A percentile compares a stretch with the other conserved stretches of the same genome.
These are phyloP conservation scores for Machaerirhynchus nigripectus DNA, from an alignment of 2,113 vertebrate genomes.

Conservation along the genomic window DNA sequence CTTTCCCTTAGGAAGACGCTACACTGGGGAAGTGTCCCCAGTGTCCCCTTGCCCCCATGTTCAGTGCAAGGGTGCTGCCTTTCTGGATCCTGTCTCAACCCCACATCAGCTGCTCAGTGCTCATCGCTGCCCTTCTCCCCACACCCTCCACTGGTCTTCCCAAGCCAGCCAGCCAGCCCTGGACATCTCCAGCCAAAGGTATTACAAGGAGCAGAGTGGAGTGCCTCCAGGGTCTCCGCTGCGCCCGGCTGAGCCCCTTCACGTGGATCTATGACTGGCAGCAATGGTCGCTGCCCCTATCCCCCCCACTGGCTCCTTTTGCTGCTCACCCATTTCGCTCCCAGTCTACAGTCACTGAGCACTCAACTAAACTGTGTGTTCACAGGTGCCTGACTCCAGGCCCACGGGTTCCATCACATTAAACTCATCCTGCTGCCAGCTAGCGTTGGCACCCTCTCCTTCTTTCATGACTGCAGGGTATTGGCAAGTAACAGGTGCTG, in stretches of 20 bases:
- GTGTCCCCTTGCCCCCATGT: not conserved
- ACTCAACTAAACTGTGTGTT: not conserved
- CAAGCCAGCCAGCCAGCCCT: not conserved
- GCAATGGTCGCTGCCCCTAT: not conserved
- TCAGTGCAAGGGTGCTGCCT: conserved; percentile 15
- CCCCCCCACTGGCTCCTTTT: not conserved
- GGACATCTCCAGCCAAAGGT: not conserved
- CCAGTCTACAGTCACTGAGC: not conserved
- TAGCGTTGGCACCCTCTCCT: not conserved
- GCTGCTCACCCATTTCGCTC: not conserved
- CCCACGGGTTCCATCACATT: not conserved
- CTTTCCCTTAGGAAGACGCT: conserved; percentile 61
- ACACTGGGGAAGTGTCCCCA: conserved; percentile 19
- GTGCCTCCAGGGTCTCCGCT: not conserved
- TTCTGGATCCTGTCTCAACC: conserved; percentile 8
- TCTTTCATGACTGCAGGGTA: not conserved
- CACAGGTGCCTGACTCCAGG: not conserved
- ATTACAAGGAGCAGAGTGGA: not conserved
- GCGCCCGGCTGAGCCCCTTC: not conserved
- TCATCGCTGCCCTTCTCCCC: not conserved
- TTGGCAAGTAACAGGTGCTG: not conserved
- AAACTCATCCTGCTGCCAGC: not conserved
- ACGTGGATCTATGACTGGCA: not conserved
- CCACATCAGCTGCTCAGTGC: not conserved
- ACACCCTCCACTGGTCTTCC: not conserved